Evolutionary conservation across 2,888 invertebrate genomes (phyloP).

Genomic region (Drosophila siamana): DNA sequence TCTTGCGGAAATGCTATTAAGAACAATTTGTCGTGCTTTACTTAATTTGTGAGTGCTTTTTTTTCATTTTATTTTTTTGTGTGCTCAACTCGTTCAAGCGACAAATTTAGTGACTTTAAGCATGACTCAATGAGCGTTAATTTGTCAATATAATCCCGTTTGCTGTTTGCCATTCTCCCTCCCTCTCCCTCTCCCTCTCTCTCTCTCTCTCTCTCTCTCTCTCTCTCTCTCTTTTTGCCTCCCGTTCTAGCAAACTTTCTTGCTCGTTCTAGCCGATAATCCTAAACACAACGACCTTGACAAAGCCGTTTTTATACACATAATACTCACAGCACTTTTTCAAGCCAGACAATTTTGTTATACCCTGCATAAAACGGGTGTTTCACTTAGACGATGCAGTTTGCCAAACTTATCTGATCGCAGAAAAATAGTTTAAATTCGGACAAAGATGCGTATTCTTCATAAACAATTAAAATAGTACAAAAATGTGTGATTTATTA

Average conservation of each 20-base stretch:
- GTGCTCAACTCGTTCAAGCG: constrained; percentile 7
- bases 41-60: neutral
- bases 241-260: neutral
- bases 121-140: constrained; percentile 35
- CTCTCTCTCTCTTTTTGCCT: neutral
- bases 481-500: too few relatives aligned
- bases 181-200: neutral
- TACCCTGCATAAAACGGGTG: neutral
- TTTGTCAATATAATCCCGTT: constrained; percentile 23
- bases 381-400: neutral
- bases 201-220: neutral
- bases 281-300: constrained; percentile 51
- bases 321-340: constrained; percentile 12
- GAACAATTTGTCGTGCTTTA: constrained; percentile 13
- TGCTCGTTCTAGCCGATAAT: constrained; percentile 20
- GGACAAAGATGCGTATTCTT: too few relatives aligned
- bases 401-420: neutral
- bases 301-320: constrained; percentile 42
- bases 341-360: neutral
- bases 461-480: too few relatives aligned
- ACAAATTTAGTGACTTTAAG: constrained; percentile 13
- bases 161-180: neutral
- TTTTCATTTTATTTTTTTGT: neutral
- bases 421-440: too few relatives aligned
- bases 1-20: constrained; percentile 13